Conservation (phyloP, 2,888 invertebrate genomes). For the Cheilosia soror region DNA sequence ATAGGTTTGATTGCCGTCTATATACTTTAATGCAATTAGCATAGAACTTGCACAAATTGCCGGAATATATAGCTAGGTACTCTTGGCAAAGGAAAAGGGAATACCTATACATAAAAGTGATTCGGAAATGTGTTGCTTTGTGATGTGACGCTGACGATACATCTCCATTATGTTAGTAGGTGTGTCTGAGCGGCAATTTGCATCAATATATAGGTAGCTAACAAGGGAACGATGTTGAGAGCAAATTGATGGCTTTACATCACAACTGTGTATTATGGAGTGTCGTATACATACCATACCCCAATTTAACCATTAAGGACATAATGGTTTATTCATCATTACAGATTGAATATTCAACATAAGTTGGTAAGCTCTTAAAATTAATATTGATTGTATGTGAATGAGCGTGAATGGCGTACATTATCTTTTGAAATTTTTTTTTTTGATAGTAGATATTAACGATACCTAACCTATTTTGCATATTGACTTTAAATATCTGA, state of each 20-base stretch:
- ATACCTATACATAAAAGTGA: not conserved
- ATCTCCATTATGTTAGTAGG: not conserved
- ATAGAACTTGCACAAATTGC: not conserved
- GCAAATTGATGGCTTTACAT: not conserved
- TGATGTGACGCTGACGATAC: not conserved
- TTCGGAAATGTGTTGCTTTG: not conserved
- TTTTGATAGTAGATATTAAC: no score
- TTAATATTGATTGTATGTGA: no score
- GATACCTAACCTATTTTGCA: no score
- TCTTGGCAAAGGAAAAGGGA: not conserved
- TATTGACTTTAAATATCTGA: no score
- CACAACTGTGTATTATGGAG: not conserved
- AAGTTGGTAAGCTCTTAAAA: no score
- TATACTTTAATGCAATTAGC: slow-evolving; percentile 23
- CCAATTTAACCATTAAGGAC: not conserved
- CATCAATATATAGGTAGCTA: not conserved
- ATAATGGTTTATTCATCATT: not conserved
- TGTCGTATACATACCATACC: not conserved
- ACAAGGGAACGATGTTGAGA: not conserved
- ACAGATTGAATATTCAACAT: not conserved
- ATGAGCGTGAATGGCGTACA: no score
- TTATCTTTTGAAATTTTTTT: no score
- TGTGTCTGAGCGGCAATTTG: not conserved
- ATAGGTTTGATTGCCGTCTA: not conserved
- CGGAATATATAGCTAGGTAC: not conserved